Conservation (phyloP, 2,797 vertebrate genomes). For the Sebastes diploproa region DNA sequence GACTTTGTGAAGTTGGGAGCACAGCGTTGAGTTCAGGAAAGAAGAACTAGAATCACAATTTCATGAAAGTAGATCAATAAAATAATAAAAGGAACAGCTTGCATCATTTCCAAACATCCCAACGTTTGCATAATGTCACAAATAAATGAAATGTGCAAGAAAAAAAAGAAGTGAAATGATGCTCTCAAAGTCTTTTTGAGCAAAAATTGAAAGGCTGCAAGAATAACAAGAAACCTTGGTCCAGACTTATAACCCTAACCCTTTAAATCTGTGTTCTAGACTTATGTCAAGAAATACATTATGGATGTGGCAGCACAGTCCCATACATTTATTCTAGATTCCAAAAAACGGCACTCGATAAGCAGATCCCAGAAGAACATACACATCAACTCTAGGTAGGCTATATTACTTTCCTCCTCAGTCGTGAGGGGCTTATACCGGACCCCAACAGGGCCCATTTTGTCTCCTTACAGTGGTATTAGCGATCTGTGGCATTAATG, state of each 20-base stretch:
- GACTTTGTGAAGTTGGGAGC: not conserved
- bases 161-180: not conserved
- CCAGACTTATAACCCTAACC: not conserved
- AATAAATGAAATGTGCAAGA: not conserved
- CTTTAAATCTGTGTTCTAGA: not conserved
- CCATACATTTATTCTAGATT: not conserved
- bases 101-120: not conserved
- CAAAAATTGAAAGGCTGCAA: not conserved
- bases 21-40: not conserved
- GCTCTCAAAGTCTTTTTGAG: not conserved
- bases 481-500: conserved; percentile 56
- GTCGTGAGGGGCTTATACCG: not conserved
- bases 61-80: not conserved
- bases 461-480: conserved; percentile 45
- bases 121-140: not conserved
- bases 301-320: not conserved
- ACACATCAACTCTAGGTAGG: no score
- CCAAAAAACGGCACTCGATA: conserved; percentile 14
- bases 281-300: not conserved
- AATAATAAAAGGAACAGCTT: not conserved
- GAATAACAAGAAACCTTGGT: not conserved
- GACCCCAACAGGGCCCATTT: conserved; percentile 42
- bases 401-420: conserved; percentile 21
- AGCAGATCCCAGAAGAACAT: conserved; percentile 7
- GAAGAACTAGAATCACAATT: not conserved